A percentile compares a stretch with the other conserved stretches of the same genome.
Evolutionary conservation across 2,888 invertebrate species (phyloP).

Genomic region (Gymnoscelis rufifasciata): DNA sequence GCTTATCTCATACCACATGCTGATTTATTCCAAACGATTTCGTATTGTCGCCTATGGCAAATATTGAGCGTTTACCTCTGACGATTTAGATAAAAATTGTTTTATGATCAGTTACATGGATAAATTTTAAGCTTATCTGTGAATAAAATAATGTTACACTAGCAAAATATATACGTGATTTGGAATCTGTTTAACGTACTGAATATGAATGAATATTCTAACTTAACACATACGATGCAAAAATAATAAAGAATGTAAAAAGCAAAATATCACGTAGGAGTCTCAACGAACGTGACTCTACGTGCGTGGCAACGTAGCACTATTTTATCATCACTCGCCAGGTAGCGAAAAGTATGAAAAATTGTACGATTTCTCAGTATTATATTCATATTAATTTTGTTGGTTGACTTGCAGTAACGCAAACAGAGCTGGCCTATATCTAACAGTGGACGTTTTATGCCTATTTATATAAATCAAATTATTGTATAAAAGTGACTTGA

Average conservation of each 20-base stretch:
- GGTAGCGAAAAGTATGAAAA: neutral
- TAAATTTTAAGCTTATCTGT: neutral
- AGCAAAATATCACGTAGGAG: constrained; percentile 23
- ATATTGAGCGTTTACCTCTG: constrained; percentile 18
- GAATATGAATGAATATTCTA: neutral
- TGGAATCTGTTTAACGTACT: no score
- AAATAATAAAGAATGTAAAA: constrained; percentile 3
- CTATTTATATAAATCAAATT: no score
- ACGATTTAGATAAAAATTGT: constrained; percentile 8
- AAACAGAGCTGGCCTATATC: no score
- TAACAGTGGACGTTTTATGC: no score
- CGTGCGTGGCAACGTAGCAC: constrained; percentile 24
- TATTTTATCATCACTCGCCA: constrained; percentile 11
- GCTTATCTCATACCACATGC: constrained; percentile 38
- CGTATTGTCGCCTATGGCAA: constrained; percentile 28
- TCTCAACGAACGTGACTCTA: constrained; percentile 27
- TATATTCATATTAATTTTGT: neutral
- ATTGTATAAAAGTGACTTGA: no score
- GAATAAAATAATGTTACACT: no score
- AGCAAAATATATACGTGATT: no score
- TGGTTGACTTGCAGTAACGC: no score
- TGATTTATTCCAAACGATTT: constrained; percentile 33
- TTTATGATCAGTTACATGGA: neutral
- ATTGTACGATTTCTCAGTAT: neutral
- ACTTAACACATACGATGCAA: neutral